Conservation (phyloP, 2,888 invertebrate species). For the Drosophila engyochracea region DNA sequence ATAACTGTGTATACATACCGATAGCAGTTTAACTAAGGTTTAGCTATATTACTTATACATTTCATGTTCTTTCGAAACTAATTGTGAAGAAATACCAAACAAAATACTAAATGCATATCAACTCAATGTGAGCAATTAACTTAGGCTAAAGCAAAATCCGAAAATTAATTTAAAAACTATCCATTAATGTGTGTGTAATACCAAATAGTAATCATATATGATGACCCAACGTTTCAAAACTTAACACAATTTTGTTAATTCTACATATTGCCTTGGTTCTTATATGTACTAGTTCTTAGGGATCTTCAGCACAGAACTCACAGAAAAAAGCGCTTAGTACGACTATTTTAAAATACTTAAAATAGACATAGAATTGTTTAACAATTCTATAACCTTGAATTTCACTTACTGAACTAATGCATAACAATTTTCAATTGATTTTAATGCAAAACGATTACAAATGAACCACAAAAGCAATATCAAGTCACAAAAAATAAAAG, state of each 20-base stretch:
- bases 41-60: constrained; percentile 45
- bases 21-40: constrained; percentile 38
- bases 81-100: constrained; percentile 44
- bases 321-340: constrained; percentile 29
- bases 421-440: constrained; percentile 34
- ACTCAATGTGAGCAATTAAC: constrained; percentile 73
- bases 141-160: constrained; percentile 51
- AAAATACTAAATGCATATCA: constrained; percentile 63
- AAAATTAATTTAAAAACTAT: constrained; percentile 14
- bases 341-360: constrained; percentile 19
- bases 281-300: constrained; percentile 49
- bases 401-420: constrained; percentile 26
- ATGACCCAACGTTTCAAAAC: constrained; percentile 54
- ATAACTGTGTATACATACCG: constrained; percentile 50
- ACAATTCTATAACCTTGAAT: constrained; percentile 28
- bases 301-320: constrained; percentile 63
- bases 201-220: constrained; percentile 22
- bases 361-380: constrained; percentile 47
- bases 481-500: constrained; percentile 33
- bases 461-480: constrained; percentile 65
- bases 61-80: constrained; percentile 63
- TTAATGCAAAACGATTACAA: constrained; percentile 29
- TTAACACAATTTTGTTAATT: constrained; percentile 31
- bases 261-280: constrained; percentile 39
- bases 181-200: constrained; percentile 34